Conservation (phyloP, 2,888 invertebrate genomes). For the Hemithea aestivaria region DNA sequence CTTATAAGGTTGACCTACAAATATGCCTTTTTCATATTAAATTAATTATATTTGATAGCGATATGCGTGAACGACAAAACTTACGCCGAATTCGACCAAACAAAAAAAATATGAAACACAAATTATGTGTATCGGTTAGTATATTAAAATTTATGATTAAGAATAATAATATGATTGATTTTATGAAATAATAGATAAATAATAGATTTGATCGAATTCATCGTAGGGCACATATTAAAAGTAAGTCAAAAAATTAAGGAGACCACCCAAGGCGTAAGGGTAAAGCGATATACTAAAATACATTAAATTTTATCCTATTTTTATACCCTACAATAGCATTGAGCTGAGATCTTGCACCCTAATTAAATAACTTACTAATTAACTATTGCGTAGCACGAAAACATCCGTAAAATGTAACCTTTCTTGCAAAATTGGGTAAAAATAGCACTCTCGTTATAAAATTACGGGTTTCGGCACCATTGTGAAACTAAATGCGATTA, state of each 20-base stretch:
- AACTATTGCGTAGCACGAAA: slow-evolving; percentile 25
- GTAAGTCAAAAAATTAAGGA: slow-evolving; percentile 30
- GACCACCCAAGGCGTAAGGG: slow-evolving; percentile 56
- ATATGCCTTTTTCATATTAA: no score
- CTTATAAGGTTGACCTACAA: no score
- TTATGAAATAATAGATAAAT: no score
- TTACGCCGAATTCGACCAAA: no score
- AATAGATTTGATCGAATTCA: background rate
- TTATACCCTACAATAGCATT: slow-evolving; percentile 68
- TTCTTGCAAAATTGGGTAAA: no score
- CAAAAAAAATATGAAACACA: no score
- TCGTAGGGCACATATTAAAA: no score
- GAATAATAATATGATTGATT: no score
- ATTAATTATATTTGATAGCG: no score
- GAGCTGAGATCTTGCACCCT: slow-evolving; percentile 76
- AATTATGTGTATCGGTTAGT: no score
- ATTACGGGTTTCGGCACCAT: slow-evolving; percentile 12
- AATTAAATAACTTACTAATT: slow-evolving; percentile 30
- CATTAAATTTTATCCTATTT: slow-evolving; percentile 46
- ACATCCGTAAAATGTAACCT: slow-evolving; percentile 7
- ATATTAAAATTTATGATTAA: no score
- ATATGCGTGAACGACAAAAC: no score
- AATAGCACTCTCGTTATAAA: slow-evolving; percentile 3
- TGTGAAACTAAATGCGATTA: slow-evolving; percentile 18
- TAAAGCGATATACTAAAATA: slow-evolving; percentile 63